These are phyloP conservation scores for Notocelia uddmanniana DNA, from an alignment of 2,888 invertebrate genomes.

Conservation along the genomic window DNA sequence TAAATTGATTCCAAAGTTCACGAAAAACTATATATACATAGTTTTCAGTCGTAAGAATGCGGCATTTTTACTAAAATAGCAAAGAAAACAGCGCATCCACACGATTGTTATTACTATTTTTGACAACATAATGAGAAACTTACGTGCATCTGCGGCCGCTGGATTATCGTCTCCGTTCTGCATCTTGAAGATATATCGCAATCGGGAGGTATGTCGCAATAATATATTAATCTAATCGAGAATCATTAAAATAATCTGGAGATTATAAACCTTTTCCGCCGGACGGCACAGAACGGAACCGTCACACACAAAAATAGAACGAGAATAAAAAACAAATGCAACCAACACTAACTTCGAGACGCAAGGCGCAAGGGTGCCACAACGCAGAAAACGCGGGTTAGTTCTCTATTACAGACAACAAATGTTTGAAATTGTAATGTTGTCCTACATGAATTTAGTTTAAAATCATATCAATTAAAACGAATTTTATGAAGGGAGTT, in stretches of 20 bases:
- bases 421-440: not conserved
- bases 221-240: conserved; percentile 68
- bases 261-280: conserved; percentile 72
- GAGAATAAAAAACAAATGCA: conserved; percentile 82
- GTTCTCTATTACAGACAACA: conserved; percentile 45
- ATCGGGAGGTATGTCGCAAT: conserved; percentile 69
- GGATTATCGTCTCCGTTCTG: conserved; percentile 82
- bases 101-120: conserved; percentile 69
- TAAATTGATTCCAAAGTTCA: conserved; percentile 59
- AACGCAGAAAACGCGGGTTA: conserved; percentile 46
- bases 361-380: conserved; percentile 53
- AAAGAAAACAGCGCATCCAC: conserved; percentile 69
- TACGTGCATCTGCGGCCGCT: conserved; percentile 74
- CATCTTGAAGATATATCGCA: conserved; percentile 74
- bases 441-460: not conserved
- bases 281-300: conserved; percentile 82
- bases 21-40: conserved; percentile 46
- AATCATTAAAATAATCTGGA: conserved; percentile 76
- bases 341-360: conserved; percentile 64
- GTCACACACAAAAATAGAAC: conserved; percentile 86
- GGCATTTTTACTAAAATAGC: conserved; percentile 57
- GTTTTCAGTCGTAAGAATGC: conserved; percentile 49
- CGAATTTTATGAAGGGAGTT: too few species aligned
- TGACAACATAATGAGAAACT: conserved; percentile 72
- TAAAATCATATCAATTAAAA: too few species aligned